Evolutionary conservation across 2,797 vertebrate species (phyloP), one percentile per base, ranked within the genome.

Genomic region (Sebastes steindachneri): DNA sequence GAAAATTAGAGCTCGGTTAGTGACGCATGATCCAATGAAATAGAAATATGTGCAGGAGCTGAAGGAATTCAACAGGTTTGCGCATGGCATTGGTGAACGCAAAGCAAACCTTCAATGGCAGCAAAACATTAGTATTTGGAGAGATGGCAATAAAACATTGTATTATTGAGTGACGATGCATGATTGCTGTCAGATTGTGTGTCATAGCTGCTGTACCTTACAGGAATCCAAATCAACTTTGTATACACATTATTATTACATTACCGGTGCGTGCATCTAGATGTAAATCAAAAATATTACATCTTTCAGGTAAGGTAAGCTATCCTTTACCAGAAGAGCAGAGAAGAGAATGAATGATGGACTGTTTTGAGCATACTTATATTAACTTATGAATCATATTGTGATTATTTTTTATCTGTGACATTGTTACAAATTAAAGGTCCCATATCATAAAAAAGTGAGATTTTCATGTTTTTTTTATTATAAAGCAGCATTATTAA

Each of bases 1-100:
- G 68, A 73, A 84, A 79, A 82, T 76, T 64, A 77, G 37, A 88
- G 68, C 29, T 77, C 29, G 19, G 68, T 73, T 68, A 62, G 51
- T 64, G 48, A 85, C 59, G 25, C 33, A 77, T 75, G 45, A 60
- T 21, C 79, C 58, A 66, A 77, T 83, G 75, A 68, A 77, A 80
- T 1, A 59, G 4, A 78, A 64, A 79, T 67, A 67, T 70, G 26
- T 73, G 75, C 54, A 69, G 31, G 29, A 73, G 72, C 51, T 70
- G 29, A 55, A 53, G 19, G 35, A 73, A 77, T 35, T 66, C 11
- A 65, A 65, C 26, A 33, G 3, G 21, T 66, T 6, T 51, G 29
- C 1, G 5, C 1, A 28, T 23, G 4, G 19, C 7, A 68, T 53
- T 68, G 31, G 7, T 66, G 28, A 70, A 73, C 0, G 11, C 25